Evolutionary conservation across 2,888 invertebrate species (phyloP).

Genomic region (Eretmocerus hayati): DNA sequence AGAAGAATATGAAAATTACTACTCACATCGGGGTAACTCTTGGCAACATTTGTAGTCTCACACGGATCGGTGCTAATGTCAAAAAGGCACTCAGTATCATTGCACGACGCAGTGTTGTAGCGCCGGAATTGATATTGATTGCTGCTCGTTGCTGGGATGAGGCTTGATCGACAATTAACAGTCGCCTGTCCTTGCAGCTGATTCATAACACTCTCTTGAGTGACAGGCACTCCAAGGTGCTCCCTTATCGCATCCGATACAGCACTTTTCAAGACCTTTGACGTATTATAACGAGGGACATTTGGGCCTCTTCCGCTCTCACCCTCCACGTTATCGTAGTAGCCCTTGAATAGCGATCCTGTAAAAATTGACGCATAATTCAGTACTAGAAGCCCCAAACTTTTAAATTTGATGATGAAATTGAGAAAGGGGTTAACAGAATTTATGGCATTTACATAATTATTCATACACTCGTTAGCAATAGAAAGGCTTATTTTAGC

Average conservation of each 20-base stretch:
- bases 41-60: constrained; percentile 62
- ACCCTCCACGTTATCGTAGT: constrained; percentile 40
- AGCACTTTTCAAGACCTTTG: constrained; percentile 33
- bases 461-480: too few species aligned
- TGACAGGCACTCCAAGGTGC: constrained; percentile 39
- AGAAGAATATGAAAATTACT: too few species aligned
- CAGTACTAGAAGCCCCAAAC: too few species aligned
- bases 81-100: constrained; percentile 60
- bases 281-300: constrained; percentile 33
- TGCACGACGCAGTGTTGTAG: constrained; percentile 33
- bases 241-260: constrained; percentile 38
- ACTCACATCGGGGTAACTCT: constrained; percentile 39
- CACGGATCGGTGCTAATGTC: constrained; percentile 74
- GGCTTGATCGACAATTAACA: constrained; percentile 31
- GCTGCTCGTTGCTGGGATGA: constrained; percentile 17
- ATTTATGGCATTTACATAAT: too few species aligned
- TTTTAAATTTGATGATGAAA: too few species aligned
- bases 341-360: constrained; percentile 32
- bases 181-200: constrained; percentile 35
- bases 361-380: too few species aligned
- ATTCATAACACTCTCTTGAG: constrained; percentile 39
- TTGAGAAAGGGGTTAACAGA: too few species aligned
- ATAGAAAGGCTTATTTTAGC: too few species aligned
- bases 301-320: constrained; percentile 35
- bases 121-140: constrained; percentile 20